phyloP scores from a whole-genome alignment of 2,113 vertebrate species.

The Fregata magnificens region DNA sequence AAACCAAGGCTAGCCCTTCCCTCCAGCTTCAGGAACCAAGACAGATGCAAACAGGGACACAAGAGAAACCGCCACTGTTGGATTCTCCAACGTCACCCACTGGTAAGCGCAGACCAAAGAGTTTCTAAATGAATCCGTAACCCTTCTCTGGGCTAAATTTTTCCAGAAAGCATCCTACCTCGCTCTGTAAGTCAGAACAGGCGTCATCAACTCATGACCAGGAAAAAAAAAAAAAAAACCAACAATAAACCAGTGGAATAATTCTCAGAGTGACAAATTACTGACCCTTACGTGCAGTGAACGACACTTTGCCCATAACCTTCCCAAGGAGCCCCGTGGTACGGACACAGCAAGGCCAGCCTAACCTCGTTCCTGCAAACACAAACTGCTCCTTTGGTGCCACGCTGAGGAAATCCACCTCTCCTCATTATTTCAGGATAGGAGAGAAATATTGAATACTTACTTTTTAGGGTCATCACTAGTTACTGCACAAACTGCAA shows the following conservation, averaged over 20 bases:
- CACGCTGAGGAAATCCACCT: neutral
- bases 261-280: neutral
- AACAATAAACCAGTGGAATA: neutral
- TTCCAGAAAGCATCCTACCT: neutral
- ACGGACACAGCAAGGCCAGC: neutral
- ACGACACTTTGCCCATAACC: neutral
- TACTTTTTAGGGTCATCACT: neutral
- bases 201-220: neutral
- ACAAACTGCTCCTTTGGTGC: neutral
- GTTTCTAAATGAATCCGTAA: neutral
- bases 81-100: neutral
- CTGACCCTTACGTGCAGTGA: neutral
- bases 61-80: neutral
- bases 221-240: neutral
- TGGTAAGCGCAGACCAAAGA: neutral
- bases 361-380: neutral
- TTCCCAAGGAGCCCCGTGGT: fast-evolving
- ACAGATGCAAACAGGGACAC: neutral
- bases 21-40: neutral
- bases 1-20: neutral
- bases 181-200: neutral
- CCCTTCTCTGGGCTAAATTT: neutral
- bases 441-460: neutral
- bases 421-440: neutral
- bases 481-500: neutral